Evolutionary conservation across 2,113 vertebrate species (phyloP), one percentile per base, ranked within the genome.

Genomic region (Urocitellus parryii): DNA sequence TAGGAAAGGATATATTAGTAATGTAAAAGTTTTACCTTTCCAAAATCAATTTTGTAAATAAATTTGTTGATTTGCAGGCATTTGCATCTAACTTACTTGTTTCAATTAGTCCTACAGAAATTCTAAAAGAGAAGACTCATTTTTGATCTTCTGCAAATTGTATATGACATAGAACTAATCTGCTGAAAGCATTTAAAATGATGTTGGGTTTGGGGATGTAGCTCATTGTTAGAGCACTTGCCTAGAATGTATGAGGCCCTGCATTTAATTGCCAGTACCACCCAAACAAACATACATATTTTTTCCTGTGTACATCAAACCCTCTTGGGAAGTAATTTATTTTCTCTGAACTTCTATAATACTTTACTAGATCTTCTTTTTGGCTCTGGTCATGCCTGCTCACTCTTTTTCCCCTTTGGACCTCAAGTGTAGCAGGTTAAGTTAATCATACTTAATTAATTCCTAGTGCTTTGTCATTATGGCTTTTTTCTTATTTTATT

Each of bases 1-100:
- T 94, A 29, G 56, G 18, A 87, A 92, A 94, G 42, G 24, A 79
- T 73, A 27, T 22, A 53, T 94, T 65, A 79, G 12, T 90, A 80
- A 67, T 88, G 42, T 86, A 90, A 95, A 45, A 22, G 24, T n/a
- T 72, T 88, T 96, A 82, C 27, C 83, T 83, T 85, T 79, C 42
- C 42, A 88, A 85, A 91, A 61, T 68, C 39, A 95, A 10, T 93
- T 94, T 95, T 91, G 34, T 89, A 65, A 89, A 68, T 76, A 90
- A 70, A 68, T 79, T 82, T 91, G 63, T 58, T 87, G 37, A 90
- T 82, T 45, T 91, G 29, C 80, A 88, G n/a, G 58, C 11, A 83
- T 45, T 89, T 96, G 6, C 29, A 88, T 82, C 51, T 95, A 65
- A 80, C 42, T 92, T 95, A 70, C 32, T 89, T 94, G 32, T 84